Percentiles rank a stretch among this genome's conserved stretches.
These are phyloP conservation scores for Baryphthengus martii DNA, from an alignment of 2,113 vertebrate species.

Conservation along the genomic window DNA sequence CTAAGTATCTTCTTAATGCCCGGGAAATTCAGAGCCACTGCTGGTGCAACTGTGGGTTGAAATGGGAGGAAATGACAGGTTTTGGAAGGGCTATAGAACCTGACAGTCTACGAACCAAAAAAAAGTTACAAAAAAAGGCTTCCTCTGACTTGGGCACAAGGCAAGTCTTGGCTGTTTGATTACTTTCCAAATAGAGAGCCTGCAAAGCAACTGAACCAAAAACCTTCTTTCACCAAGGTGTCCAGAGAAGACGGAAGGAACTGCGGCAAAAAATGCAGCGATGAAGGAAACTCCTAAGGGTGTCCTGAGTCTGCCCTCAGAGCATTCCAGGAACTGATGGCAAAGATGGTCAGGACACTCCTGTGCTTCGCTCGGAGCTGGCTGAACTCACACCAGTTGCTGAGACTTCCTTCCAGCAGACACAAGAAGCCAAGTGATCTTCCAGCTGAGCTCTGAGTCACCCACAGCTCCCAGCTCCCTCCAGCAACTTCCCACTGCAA, in stretches of 20 bases:
- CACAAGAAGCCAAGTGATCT: not conserved
- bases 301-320: rapidly evolving
- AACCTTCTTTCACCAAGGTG: not conserved
- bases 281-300: not conserved
- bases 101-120: not conserved
- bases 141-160: too few relatives aligned
- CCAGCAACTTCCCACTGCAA: not conserved
- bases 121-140: not conserved
- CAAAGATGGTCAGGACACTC: not conserved
- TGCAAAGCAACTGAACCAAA: not conserved
- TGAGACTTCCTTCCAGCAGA: not conserved
- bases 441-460: not conserved
- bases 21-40: not conserved
- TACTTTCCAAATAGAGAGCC: not conserved
- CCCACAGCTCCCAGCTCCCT: not conserved
- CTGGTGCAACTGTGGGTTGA: not conserved
- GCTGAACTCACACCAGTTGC: not conserved
- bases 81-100: not conserved
- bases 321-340: not conserved
- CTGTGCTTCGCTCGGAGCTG: not conserved
- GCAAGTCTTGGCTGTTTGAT: not conserved
- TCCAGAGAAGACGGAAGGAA: not conserved
- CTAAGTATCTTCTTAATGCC: not conserved
- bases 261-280: not conserved
- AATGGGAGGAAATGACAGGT: not conserved